Evolutionary conservation across 2,888 invertebrate genomes (phyloP).

Genomic region (Amphipoea lucens): DNA sequence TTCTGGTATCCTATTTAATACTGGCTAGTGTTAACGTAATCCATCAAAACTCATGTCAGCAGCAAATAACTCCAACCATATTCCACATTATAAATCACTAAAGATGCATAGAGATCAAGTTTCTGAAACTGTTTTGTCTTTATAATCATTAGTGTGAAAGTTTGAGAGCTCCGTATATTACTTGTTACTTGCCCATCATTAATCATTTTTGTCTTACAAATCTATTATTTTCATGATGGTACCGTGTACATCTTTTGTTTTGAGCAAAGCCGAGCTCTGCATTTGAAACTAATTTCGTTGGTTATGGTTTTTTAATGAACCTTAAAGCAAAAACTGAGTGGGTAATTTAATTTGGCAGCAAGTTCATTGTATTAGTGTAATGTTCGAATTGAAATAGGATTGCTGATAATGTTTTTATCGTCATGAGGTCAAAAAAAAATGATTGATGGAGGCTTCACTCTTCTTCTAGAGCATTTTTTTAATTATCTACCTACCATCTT

Average conservation of each 20-base stretch:
- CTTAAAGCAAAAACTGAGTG: conserved; percentile 25
- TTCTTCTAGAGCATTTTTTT: neutral
- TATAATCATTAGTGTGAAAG: conserved; percentile 69
- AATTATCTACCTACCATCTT: neutral
- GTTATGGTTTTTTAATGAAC: conserved; percentile 43
- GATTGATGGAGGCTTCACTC: conserved; percentile 13
- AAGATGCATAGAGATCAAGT: conserved; percentile 61
- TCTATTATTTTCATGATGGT: conserved; percentile 61
- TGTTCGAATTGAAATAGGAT: conserved; percentile 16
- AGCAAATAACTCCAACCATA: conserved; percentile 35
- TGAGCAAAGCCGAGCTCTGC: conserved; percentile 14
- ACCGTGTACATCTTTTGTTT: conserved; percentile 54
- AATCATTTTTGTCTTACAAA: conserved; percentile 66
- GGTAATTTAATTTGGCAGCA: conserved; percentile 41
- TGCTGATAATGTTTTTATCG: conserved; percentile 17
- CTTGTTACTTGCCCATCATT: conserved; percentile 59
- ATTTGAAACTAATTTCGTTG: conserved; percentile 51
- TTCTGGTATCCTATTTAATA: neutral
- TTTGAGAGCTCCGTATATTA: conserved; percentile 58
- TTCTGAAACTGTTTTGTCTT: conserved; percentile 67
- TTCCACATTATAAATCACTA: conserved; percentile 62
- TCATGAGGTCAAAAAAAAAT: neutral
- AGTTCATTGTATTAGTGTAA: conserved; percentile 12
- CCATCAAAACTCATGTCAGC: conserved; percentile 46
- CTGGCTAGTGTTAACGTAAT: conserved; percentile 15